Evolutionary conservation across 2,797 vertebrate species (phyloP).

Genomic region (Lagocephalus sceleratus): DNA sequence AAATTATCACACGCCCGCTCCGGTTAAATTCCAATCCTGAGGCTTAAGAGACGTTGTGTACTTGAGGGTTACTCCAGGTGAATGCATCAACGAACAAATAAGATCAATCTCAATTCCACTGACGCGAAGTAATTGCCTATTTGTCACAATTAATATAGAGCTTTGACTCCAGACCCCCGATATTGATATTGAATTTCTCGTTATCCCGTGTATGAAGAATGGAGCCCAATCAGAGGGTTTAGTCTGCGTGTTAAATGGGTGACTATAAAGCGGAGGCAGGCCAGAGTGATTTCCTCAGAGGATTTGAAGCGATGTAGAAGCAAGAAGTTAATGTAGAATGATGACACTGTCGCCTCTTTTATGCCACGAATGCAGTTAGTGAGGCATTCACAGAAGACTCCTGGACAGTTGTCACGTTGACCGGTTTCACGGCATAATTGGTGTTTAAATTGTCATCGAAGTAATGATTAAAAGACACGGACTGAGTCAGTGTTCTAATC

Average conservation of each 20-base stretch:
- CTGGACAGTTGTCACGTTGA: too few species aligned
- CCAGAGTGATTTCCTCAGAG: conserved; percentile 30
- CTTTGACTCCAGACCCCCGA: conserved; percentile 49
- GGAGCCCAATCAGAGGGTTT: conserved; percentile 36
- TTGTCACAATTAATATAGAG: conserved; percentile 66
- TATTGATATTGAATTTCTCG: conserved; percentile 58
- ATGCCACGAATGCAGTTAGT: conserved; percentile 20
- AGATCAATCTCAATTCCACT: conserved; percentile 55
- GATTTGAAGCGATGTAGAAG: conserved; percentile 30
- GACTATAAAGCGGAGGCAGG: conserved; percentile 35
- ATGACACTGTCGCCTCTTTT: conserved; percentile 13
- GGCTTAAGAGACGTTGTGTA: conserved; percentile 44
- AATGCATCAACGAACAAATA: conserved; percentile 55
- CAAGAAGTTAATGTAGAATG: conserved; percentile 21
- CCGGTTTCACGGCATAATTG: too few species aligned
- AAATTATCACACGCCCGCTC: conserved; percentile 28
- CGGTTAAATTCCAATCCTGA: conserved; percentile 42
- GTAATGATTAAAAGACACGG: too few species aligned
- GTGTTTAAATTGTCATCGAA: too few species aligned
- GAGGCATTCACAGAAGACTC: too few species aligned
- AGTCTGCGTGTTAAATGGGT: conserved; percentile 33
- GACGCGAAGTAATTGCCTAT: conserved; percentile 64
- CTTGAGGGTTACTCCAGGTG: conserved; percentile 26
- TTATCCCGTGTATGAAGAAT: conserved; percentile 49
- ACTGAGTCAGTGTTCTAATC: too few species aligned